Evolutionary conservation across 2,113 vertebrate genomes (phyloP), one percentile per base, ranked within the genome.

Genomic region (Pedetes capensis): DNA sequence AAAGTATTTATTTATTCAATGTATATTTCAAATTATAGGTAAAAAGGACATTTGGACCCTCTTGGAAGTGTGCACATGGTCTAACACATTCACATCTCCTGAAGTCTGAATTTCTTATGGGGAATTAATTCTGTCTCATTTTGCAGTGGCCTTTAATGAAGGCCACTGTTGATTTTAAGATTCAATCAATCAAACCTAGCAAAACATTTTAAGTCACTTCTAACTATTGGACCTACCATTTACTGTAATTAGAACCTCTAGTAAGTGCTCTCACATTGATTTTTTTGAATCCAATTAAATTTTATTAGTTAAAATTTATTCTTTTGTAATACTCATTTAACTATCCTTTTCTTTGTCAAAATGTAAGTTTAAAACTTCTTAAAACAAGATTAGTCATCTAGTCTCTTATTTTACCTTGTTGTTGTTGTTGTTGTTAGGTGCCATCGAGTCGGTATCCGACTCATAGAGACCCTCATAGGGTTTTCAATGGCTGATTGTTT

Each of bases 311-410:
- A 74, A 79, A 92, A 83, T 83, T 8, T 53, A 23, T 87, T 89
- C 8, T 72, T 76, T 72, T 80, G 10, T 72, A 78, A 59, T 47
- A 16, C 34, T 69, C 14, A 57, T 27, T 87, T 89, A 84, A 92
- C 63, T 86, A 66, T 89, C 51, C 49, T 76, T 89, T 79, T 51
- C 39, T 90, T 90, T 78, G 68, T 86, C 55, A 74, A 3, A 74
- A 9, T 84, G 4, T 68, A 96, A 20, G 5, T 74, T 89, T 96
- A 74, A 92, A 85, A 44, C n/a, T 53, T 87, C 39, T 42, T 47
- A 23, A 85, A 86, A 88, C 55, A 94, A 42, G 29, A 55, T 88
- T n/a, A n/a, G n/a, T n/a, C n/a, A n/a, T n/a, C n/a, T n/a, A n/a
- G n/a, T n/a, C n/a, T n/a, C n/a, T n/a, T n/a, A n/a, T n/a, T n/a